phyloP scores from a whole-genome alignment of 2,888 invertebrate species.

The Ormyrus thymus region DNA sequence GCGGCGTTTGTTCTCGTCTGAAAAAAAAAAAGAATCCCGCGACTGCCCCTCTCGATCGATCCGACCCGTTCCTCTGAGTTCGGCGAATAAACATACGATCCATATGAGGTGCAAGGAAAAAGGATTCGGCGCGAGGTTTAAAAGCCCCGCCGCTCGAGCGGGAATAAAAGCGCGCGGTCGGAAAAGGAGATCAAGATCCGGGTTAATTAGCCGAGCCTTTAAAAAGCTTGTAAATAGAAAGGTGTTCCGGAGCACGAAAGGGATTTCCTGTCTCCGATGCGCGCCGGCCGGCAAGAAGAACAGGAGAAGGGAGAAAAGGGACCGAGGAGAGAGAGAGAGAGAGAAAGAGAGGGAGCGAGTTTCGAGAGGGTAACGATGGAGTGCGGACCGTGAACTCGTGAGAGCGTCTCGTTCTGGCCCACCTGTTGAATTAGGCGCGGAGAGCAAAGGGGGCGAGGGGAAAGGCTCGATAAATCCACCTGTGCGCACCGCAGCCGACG shows the following conservation, averaged over 20 bases:
- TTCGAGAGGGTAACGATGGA: not conserved
- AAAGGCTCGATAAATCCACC: conserved; percentile 42
- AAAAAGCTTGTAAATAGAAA: not conserved
- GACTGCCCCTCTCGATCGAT: too few species aligned
- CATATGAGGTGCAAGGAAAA: too few species aligned
- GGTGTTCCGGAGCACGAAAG: conserved; percentile 1
- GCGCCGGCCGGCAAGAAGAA: not conserved
- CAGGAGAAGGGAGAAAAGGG: not conserved
- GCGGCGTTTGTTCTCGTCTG: not conserved
- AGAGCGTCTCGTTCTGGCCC: conserved; percentile 34
- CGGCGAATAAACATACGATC: too few species aligned
- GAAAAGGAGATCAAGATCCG: not conserved
- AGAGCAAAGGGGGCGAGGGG: not conserved
- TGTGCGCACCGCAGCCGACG: conserved; percentile 1
- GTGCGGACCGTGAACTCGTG: conserved; percentile 12
- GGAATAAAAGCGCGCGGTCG: too few species aligned
- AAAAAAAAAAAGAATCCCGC: too few species aligned
- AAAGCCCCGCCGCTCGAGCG: too few species aligned
- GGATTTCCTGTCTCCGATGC: conserved; percentile 24
- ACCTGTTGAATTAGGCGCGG: conserved; percentile 49
- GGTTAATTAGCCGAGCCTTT: conserved; percentile 15
- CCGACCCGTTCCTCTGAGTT: too few species aligned
- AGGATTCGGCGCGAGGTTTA: too few species aligned
- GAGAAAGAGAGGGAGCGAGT: conserved; percentile 10
- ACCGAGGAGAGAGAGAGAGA: not conserved